Base-by-base conservation (phyloP, 2,113 vertebrate genomes). In the Chauna torquata region DNA sequence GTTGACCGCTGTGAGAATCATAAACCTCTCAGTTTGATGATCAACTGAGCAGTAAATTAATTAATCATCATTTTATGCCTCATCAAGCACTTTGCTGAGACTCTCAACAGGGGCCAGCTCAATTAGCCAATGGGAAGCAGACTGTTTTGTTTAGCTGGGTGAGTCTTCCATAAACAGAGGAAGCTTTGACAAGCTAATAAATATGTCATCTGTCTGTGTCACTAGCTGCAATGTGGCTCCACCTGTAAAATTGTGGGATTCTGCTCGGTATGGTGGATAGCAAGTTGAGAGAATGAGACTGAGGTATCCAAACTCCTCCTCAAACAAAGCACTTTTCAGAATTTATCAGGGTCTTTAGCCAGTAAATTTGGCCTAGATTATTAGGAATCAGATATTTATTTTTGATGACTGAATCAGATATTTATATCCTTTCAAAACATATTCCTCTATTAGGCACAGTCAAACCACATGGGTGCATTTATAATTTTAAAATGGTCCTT, bases 61-160 rank as follows among this genome's bases (percentile, higher is more conserved):
- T 99, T 99, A 99, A 99, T 99, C 99, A 99, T 99, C 99, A 98
- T 99, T 99, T 99, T 99, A 99, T 99, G 99, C 99, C 99, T 99
- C 99, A 99, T 99, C 99, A 99, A 99, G 98, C 99, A 97, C 98
- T 99, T 99, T 99, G 99, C 99, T 97, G 97, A 98, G 98, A 97
- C 98, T 98, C 99, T 98, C 98, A 96, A 97, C 98, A 95, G 98
- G 99, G 98, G 98, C 98, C 98, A 90, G 95, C 97, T 97, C 98
- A 98, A 98, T 98, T 99, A 99, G 98, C 99, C 99, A 99, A 98
- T 99, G 98, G 96, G 96, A 98, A 99, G 98, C 98, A 98, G 98
- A 98, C 98, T 99, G 98, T 99, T 99, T 99, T 99, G 98, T 99
- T 99, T 99, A 98, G 98, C 98, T 98, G 98, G 98, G 98, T 98